Base-by-base conservation (phyloP, 1,140 invertebrate genomes). In the Sitophilus oryzae region DNA sequence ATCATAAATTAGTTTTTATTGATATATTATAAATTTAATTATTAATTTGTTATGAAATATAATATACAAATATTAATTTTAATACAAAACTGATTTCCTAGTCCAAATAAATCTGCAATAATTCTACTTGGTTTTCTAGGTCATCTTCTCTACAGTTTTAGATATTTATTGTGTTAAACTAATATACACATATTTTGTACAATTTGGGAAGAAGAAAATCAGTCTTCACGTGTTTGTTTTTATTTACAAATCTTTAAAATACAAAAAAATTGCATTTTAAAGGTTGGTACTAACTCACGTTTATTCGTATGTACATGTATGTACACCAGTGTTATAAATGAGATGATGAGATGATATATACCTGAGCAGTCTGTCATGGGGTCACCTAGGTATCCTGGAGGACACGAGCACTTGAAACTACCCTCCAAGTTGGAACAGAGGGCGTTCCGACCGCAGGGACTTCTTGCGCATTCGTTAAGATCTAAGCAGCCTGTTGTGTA, bases 311-410 rank as follows among this genome's bases (percentile, higher is more conserved):
- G 37, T 60, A 63, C 47, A 63, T n/a, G 14, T 67, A 64, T 67
- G 45, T 64, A 67, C 61, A 62, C 16, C 19, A 58, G 9, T 35
- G 35, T 55, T 41, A 41, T 25, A 37, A 23, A 46, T 21, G 23
- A 20, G 14, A 22, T 51, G 18, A 42, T 30, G 11, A 14, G 2
- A 8, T 30, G 5, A 47, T 30, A 35, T 56, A 52, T 81, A 88
- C 86, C 86, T 73, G 80, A 74, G 71, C 86, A 89, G 36, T 76
- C 79, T 20, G 74, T 71, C 66, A 77, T 74, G 2, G 88, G 86
- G 72, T 91, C 86, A 36, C 88, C 89, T 16, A 77, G 74, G 72
- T 80, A 89, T 45, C 88, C 89, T 35, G 81, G 79, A 8, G 86
- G 86, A 73, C 89, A 91, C 0, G 78, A 65, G 69, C 89, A 92